A percentile compares a stretch with the other conserved stretches of the same genome.
phyloP scores from a whole-genome alignment of 2,888 invertebrate species.

The Allophyes oxyacanthae region DNA sequence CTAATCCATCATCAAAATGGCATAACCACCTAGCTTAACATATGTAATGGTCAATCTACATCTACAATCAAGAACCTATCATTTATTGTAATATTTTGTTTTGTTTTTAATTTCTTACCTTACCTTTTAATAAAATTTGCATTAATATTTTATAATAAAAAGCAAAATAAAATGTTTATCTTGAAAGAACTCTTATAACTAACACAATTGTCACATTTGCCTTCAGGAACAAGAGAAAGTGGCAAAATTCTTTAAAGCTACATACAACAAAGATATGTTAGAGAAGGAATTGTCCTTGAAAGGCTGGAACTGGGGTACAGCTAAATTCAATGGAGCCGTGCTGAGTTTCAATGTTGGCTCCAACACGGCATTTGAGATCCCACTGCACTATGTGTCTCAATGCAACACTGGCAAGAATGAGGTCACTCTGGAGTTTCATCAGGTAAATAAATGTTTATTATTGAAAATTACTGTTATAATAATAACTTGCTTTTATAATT shows the following conservation, averaged over 20 bases:
- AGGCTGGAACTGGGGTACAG: constrained; percentile 99
- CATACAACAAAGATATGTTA: constrained; percentile 95
- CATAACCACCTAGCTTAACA: too few relatives aligned
- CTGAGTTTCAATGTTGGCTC: constrained; percentile 95
- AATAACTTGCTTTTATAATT: too few relatives aligned
- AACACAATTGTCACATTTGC: background rate
- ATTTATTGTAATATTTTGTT: too few relatives aligned
- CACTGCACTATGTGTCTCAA: constrained; percentile 98
- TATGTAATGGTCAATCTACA: too few relatives aligned
- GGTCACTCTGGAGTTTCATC: constrained; percentile 99
- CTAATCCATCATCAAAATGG: too few relatives aligned
- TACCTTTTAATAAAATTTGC: too few relatives aligned
- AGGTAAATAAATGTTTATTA: constrained; percentile 83
- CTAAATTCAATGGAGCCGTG: constrained; percentile 96
- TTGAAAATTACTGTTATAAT: too few relatives aligned
- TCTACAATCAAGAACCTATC: too few relatives aligned
- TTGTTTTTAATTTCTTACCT: too few relatives aligned
- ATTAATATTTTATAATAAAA: too few relatives aligned
- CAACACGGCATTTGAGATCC: constrained; percentile 98
- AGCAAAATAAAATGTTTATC: too few relatives aligned
- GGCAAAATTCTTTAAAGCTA: constrained; percentile 95
- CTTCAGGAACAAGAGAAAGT: constrained; percentile 97
- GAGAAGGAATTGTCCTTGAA: constrained; percentile 98
- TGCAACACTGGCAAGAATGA: constrained; percentile 99
- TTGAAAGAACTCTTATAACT: background rate